Evolutionary conservation across 2,888 invertebrate species (phyloP), one percentile per base, ranked within the genome.

Genomic region (Lycia hirtaria): DNA sequence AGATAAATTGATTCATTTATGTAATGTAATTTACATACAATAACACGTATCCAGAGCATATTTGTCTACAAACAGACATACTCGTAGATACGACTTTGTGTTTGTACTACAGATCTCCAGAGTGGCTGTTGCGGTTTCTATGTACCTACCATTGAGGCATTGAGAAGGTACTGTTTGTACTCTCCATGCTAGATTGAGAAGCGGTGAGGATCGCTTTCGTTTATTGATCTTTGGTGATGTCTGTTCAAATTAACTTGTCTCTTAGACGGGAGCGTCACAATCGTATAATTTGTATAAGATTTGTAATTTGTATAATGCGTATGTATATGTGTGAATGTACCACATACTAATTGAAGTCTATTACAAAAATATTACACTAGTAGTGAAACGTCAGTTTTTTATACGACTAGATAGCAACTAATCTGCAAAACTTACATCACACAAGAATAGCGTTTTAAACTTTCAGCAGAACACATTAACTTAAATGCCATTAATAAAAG

Each of bases 401-500:
- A n/a, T n/a, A n/a, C n/a, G n/a, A n/a, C n/a, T n/a, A 12, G 9
- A 12, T 7, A 12, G 30, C n/a, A 12, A 30, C 35, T 5, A 10
- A 2, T 15, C 3, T 35, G 14, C 17, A 37, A 20, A 15, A 20
- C 20, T 15, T 37, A 20, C 9, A 35, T 24, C 24, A 7, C 19
- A 32, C n/a, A 12, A 24, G n/a, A 22, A 40, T 22, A 14, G 9
- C n/a, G 5, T 17, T 17, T 38, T n/a, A 32, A 55, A 49, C 35
- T 49, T 41, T 24, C 12, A 33, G 20, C 50, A 19, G 15, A 57
- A 52, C 41, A 48, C 35, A 52, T 52, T 44, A 53, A 44, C 43
- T 38, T 15, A 43, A 59, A 50, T 41, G 10, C 49, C 9, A 59
- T 52, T 52, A 48, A 37, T 59, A 56, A 55, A 62, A 58, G 28